Evolutionary conservation across 1,140 invertebrate genomes (phyloP), one percentile per base, ranked within the genome.

Genomic region (Caenorhabditis briggsae): DNA sequence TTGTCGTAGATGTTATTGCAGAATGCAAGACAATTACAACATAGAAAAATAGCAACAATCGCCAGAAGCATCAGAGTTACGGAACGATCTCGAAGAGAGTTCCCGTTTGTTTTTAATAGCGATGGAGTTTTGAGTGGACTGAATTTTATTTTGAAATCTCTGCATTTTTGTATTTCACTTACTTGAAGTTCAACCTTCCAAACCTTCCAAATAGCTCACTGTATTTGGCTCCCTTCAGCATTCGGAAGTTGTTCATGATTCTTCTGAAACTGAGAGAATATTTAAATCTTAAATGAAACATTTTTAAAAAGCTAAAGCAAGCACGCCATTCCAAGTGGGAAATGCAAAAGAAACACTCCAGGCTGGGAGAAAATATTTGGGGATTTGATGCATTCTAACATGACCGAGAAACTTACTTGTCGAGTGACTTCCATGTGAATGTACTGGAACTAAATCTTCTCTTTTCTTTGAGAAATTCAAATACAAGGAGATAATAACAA

Each of bases 61-160:
- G 91, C 91, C 9, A 92, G 87, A 18, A 92, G 89, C 91, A 92
- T 91, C 11, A 92, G 46, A n/a, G 91, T 92, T 23, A 92, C 90
- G 12, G 65, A 84, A 23, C 91, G 82, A 86, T 92, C 91, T 33
- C 91, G 87, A 3, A 90, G 83, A 23, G 90, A 90, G 55, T 91
- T 91, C 16, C 90, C 90, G 50, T 90, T 89, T 14, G 83, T 84
- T 82, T 91, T 91, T 48, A 92, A 89, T 25, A 91, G 50, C 2
- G 92, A 89, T 18, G 90, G 82, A 18, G 88, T 88, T 33, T 88
- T 91, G 43, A 70, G 70, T 5, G 59, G 59, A 43, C 64, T 86
- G 87, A 83, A 65, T 65, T 23, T 8, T 20, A 82, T n/a, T 58
- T 64, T 14, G 50, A 20, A 41, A 41, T 5, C 23, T 33, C 33